These are phyloP conservation scores for Columba janthina DNA, from an alignment of 2,113 vertebrate species.

Conservation along the genomic window DNA sequence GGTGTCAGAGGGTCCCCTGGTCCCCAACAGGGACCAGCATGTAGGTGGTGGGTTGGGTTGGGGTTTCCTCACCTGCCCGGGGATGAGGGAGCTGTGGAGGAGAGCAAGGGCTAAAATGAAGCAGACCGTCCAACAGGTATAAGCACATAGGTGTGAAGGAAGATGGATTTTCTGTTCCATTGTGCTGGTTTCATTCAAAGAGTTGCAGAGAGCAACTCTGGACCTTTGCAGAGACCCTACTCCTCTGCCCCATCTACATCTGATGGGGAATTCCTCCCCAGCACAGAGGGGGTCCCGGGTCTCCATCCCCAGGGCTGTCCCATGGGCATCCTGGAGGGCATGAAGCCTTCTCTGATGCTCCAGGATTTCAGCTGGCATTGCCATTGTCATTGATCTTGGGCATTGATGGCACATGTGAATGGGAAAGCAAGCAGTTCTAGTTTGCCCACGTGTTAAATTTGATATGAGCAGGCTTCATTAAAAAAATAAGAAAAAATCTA, in stretches of 20 bases:
- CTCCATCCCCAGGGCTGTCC: background rate
- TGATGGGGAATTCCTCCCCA: background rate
- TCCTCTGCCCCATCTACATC: background rate
- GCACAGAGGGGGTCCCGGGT: background rate
- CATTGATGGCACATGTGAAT: background rate
- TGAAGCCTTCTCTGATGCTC: background rate
- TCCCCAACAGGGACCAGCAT: background rate
- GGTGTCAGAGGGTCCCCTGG: background rate
- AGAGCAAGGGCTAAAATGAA: background rate
- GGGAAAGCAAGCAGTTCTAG: background rate
- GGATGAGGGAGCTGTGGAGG: background rate
- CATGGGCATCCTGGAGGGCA: background rate
- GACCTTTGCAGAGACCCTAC: background rate
- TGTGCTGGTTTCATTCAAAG: background rate
- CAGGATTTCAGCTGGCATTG: accelerated
- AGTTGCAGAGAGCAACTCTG: background rate
- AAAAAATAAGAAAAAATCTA: background rate
- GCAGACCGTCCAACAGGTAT: background rate
- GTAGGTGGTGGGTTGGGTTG: background rate
- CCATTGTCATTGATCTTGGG: background rate
- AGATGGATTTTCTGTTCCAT: background rate
- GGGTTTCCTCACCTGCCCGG: background rate
- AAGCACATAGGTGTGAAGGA: background rate
- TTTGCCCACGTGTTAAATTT: background rate
- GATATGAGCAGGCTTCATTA: background rate